Conservation (phyloP, 2,888 invertebrate genomes). For the Phasia obesa region DNA sequence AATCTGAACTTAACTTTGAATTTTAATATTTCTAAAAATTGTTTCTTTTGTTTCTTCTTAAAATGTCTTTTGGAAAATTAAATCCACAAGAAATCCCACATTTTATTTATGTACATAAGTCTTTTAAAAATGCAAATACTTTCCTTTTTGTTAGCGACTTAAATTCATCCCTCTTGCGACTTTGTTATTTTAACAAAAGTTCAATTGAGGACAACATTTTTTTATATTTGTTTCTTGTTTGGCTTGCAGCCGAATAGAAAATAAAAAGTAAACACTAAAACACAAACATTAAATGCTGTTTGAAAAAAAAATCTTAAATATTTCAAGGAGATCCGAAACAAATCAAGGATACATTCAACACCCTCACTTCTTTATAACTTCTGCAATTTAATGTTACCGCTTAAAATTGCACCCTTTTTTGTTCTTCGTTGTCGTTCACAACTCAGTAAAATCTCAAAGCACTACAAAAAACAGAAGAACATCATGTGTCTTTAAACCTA, state of each 20-base stretch:
- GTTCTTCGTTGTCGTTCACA: background rate
- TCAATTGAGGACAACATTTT: slow-evolving; percentile 64
- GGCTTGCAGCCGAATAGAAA: slow-evolving; percentile 38
- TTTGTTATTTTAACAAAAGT: slow-evolving; percentile 54
- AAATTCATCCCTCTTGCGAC: slow-evolving; percentile 46
- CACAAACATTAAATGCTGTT: slow-evolving; percentile 22
- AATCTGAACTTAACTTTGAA: too few relatives aligned
- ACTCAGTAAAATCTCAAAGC: slow-evolving; percentile 4
- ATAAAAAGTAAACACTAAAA: slow-evolving; percentile 35
- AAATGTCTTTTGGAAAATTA: background rate
- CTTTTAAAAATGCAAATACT: background rate
- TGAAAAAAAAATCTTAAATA: slow-evolving; percentile 53
- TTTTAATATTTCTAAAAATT: too few relatives aligned
- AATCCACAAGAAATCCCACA: background rate
- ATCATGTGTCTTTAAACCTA: background rate
- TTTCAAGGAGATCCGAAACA: slow-evolving; percentile 70
- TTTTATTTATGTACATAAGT: background rate
- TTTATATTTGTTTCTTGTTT: slow-evolving; percentile 32
- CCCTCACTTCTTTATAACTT: slow-evolving; percentile 48
- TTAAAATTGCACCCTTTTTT: slow-evolving; percentile 64
- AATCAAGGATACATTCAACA: slow-evolving; percentile 67
- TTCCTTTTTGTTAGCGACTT: slow-evolving; percentile 13
- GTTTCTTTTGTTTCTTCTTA: too few relatives aligned
- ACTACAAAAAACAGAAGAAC: slow-evolving; percentile 23
- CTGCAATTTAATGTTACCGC: slow-evolving; percentile 51